Conservation (phyloP, 2,797 vertebrate species). For the Heteromormyrus szaboi region DNA sequence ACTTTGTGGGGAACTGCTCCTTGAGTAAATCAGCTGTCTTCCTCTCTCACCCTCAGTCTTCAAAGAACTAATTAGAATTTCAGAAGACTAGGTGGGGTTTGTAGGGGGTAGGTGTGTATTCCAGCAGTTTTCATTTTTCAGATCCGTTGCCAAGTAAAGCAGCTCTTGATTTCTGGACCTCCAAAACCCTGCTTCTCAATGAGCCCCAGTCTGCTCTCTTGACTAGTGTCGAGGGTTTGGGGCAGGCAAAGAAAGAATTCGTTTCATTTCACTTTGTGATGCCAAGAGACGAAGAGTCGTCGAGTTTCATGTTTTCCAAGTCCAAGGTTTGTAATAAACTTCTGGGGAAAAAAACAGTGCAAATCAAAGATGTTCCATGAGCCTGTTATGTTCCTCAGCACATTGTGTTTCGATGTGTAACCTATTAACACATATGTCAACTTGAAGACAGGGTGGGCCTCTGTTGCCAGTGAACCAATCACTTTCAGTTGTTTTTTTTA, state of each 20-base stretch:
- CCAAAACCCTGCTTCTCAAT: slow-evolving; percentile 46
- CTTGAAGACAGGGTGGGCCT: background rate
- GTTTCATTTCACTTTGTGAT: background rate
- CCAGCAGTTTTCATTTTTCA: slow-evolving; percentile 38
- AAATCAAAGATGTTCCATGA: background rate
- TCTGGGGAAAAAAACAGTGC: background rate
- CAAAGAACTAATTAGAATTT: slow-evolving; percentile 46
- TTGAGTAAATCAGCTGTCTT: slow-evolving; percentile 37
- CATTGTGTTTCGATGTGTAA: background rate
- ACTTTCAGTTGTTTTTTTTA: background rate
- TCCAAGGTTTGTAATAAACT: slow-evolving; percentile 12
- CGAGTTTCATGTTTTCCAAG: slow-evolving; percentile 10
- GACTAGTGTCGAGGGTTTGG: background rate
- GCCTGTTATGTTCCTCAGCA: background rate
- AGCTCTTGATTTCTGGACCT: slow-evolving; percentile 57
- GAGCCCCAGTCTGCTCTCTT: background rate
- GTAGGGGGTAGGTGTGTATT: slow-evolving; percentile 23
- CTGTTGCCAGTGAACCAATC: background rate
- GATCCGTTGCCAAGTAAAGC: slow-evolving; percentile 64
- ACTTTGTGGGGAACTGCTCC: slow-evolving; percentile 38
- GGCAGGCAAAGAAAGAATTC: background rate
- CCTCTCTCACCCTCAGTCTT: slow-evolving; percentile 41
- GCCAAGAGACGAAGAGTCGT: background rate
- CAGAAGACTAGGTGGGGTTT: slow-evolving; percentile 32
- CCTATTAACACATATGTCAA: background rate